Evolutionary conservation across 2,888 invertebrate genomes (phyloP), one percentile per base, ranked within the genome.

Genomic region (Embidobia sp.): DNA sequence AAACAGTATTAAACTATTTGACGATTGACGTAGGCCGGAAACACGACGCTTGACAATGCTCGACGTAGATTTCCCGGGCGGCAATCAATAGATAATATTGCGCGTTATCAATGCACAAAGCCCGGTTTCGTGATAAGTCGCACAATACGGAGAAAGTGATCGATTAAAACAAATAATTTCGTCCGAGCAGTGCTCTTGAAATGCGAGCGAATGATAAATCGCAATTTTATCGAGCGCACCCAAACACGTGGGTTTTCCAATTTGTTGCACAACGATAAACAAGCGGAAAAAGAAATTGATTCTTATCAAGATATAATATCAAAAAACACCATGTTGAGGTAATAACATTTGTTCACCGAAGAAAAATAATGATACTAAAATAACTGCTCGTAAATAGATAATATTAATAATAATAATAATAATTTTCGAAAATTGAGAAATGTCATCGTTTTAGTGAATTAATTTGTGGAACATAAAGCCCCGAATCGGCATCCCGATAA

Each of bases 141-240:
- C 10, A 51, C 31, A 51, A 48, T 48, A 48, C 15, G 13, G 11
- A 48, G 42, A 31, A 64, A 51, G 64, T 33, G 42, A 64, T 64
- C 42, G 64, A 42, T 64, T 64, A 40, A 42, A 64, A 49, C 51
- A 51, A 64, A 64, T 33, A 64, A 48, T 64, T 51, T 51, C 31
- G 40, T 64, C 10, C 42, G 22, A 31, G 33, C 16, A 4, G 40
- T 51, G 49, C 51, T 18, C 51, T 64, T 64, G 64, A 64, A 64
- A 51, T 27, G 31, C 31, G 19, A 33, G 16, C 22, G 35, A 35
- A 42, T 53, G 44, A 64, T 44, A 51, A 64, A 64, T 64, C 26
- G 51, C 42, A 42, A 44, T 64, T 64, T 64, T 53, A 64, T 53
- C 44, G 35, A 19, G 59, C 29, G 42, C 16, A 18, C 22, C n/a